These are phyloP conservation scores for Oenanthe melanoleuca DNA, from an alignment of 2,113 vertebrate species.

Conservation along the genomic window DNA sequence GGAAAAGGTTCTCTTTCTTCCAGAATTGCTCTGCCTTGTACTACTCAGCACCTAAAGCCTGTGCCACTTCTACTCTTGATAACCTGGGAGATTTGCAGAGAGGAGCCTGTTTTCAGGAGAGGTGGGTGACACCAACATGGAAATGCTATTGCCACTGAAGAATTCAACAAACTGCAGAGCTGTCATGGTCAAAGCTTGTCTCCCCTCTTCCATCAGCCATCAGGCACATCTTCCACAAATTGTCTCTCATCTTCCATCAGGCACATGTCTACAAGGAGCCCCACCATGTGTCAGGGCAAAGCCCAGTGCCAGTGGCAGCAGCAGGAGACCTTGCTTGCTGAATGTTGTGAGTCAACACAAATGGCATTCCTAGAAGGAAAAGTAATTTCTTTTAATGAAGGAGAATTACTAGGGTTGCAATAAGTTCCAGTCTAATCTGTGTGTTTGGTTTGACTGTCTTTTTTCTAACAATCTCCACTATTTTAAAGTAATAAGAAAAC, in stretches of 20 bases:
- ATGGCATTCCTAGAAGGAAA: background rate
- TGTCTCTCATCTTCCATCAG: background rate
- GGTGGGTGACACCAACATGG: background rate
- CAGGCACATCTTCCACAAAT: background rate
- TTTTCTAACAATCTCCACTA: background rate
- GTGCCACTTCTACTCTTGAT: background rate
- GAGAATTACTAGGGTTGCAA: background rate
- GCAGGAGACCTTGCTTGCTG: background rate
- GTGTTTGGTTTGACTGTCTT: background rate
- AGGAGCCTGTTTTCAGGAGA: background rate
- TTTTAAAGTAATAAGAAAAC: background rate
- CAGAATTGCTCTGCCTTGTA: background rate
- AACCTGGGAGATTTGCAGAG: background rate
- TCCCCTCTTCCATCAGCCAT: background rate
- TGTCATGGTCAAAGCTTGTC: background rate
- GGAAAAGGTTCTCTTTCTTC: background rate
- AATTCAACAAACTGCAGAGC: background rate
- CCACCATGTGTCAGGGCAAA: background rate
- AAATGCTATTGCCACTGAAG: background rate
- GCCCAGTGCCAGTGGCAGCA: background rate
- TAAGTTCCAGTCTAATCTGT: background rate
- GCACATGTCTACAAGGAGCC: background rate
- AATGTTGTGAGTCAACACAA: background rate
- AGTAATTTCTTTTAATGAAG: background rate
- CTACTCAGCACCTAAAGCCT: background rate